A percentile compares a stretch with the other conserved stretches of the same genome.
Evolutionary conservation across 2,113 vertebrate genomes (phyloP).

Genomic region (Pongo pygmaeus): DNA sequence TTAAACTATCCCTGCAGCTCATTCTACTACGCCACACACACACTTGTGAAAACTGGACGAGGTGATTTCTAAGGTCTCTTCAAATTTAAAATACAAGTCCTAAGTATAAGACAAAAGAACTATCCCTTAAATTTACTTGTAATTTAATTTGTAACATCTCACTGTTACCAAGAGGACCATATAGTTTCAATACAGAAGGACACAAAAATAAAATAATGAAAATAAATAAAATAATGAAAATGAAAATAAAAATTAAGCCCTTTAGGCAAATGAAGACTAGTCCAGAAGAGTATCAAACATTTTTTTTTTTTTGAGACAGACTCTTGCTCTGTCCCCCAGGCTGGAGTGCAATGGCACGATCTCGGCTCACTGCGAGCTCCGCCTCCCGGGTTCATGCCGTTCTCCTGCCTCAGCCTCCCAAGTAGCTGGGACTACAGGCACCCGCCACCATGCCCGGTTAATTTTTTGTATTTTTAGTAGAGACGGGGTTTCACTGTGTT

Average conservation of each 20-base stretch:
- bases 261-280: background rate
- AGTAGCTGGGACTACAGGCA: no score
- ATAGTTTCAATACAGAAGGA: constrained; percentile 4
- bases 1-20: background rate
- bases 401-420: no score
- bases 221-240: constrained; percentile 5
- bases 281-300: background rate
- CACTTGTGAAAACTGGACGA: background rate
- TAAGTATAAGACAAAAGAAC: background rate
- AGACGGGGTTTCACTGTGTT: no score
- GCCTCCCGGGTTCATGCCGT: no score
- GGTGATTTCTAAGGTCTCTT: background rate
- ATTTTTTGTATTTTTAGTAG: no score
- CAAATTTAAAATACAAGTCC: background rate
- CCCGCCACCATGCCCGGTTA: no score
- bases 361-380: no score
- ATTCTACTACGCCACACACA: background rate
- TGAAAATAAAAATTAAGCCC: constrained; percentile 14
- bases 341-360: no score
- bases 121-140: background rate
- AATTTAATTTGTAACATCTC: constrained; percentile 6
- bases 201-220: constrained; percentile 33
- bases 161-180: background rate
- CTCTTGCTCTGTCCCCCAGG: no score
- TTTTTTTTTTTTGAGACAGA: background rate